These are phyloP conservation scores for Rosalia funebris DNA, from an alignment of 2,888 invertebrate genomes.

Conservation along the genomic window DNA sequence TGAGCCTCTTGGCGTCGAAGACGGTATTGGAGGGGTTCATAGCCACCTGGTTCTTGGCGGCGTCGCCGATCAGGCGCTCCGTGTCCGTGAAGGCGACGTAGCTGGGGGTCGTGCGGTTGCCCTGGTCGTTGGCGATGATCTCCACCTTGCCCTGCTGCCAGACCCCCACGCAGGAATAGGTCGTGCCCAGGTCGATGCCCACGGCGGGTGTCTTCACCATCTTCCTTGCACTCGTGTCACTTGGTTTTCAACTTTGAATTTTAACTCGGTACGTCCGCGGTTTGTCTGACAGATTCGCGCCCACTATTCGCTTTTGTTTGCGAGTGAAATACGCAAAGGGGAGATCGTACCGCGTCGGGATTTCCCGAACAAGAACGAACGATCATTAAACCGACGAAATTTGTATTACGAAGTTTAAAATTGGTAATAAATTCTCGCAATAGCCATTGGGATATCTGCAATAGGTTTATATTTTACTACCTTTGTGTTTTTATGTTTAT, in stretches of 20 bases:
- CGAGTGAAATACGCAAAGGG: neutral
- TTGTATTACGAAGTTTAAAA: too few species aligned
- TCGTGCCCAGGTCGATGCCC: constrained; percentile 79
- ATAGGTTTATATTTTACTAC: too few species aligned
- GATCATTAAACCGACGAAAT: too few species aligned
- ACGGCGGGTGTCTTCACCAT: constrained; percentile 49
- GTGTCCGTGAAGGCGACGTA: constrained; percentile 89
- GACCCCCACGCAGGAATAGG: constrained; percentile 85
- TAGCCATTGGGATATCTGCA: too few species aligned
- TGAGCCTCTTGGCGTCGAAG: constrained; percentile 75
- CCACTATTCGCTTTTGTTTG: constrained; percentile 32
- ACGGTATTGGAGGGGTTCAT: constrained; percentile 80
- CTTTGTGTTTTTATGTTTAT: too few species aligned
- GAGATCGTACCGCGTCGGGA: constrained; percentile 11
- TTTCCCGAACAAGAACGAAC: too few species aligned
- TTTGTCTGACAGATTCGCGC: constrained; percentile 36
- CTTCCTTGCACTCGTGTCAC: constrained; percentile 27
- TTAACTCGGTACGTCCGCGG: constrained; percentile 15
- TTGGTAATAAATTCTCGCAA: too few species aligned
- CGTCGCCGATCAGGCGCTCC: constrained; percentile 85
- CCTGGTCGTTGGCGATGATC: constrained; percentile 89
- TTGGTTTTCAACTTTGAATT: constrained; percentile 31
- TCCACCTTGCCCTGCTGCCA: constrained; percentile 86
- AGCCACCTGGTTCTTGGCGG: constrained; percentile 84
- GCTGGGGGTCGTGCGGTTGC: constrained; percentile 86